A percentile compares a stretch with the other conserved stretches of the same genome.
phyloP scores from a whole-genome alignment of 2,113 vertebrate species.

The Acrocephalus kingi region DNA sequence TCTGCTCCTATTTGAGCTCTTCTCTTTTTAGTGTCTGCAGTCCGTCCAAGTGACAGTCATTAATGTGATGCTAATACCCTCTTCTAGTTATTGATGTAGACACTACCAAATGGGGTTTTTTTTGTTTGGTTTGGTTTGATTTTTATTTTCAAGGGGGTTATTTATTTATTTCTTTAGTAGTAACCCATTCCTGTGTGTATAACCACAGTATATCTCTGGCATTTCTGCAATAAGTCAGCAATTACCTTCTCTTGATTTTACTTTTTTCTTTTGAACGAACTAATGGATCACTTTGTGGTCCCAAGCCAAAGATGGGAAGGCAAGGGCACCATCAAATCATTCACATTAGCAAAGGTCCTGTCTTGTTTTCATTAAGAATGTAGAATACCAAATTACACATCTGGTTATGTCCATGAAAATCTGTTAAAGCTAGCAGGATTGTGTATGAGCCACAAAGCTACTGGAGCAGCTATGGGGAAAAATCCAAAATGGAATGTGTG shows the following conservation, averaged over 20 bases:
- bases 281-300: background rate
- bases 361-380: background rate
- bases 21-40: background rate
- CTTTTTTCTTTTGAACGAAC: background rate
- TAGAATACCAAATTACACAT: background rate
- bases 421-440: background rate
- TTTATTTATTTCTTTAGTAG: background rate
- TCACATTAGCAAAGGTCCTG: background rate
- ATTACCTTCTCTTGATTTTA: background rate
- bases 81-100: background rate
- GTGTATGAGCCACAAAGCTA: background rate
- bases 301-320: background rate
- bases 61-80: background rate
- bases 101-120: background rate
- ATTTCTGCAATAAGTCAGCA: background rate
- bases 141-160: background rate
- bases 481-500: background rate
- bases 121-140: too few relatives aligned
- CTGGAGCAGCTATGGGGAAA: fast-evolving
- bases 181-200: background rate
- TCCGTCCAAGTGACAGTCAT: background rate
- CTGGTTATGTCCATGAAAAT: background rate
- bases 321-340: background rate
- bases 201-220: background rate
- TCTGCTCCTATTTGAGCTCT: background rate